Percentiles rank a stretch among this genome's conserved stretches.
Conservation (phyloP, 2,888 invertebrate species). For the Allolobophora icterica region DNA sequence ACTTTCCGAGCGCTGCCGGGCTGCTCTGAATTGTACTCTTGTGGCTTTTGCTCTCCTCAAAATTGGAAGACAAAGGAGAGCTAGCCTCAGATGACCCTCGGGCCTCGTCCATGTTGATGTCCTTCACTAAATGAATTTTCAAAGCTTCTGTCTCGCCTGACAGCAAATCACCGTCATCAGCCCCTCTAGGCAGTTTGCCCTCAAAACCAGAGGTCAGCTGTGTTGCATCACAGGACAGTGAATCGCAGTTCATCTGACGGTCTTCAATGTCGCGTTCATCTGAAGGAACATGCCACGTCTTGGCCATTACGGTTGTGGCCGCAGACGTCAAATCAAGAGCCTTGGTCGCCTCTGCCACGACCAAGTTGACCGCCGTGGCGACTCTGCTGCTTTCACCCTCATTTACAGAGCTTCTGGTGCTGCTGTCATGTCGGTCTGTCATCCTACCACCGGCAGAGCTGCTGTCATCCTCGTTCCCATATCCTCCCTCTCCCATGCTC, state of each 20-base stretch:
- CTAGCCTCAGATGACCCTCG: neutral
- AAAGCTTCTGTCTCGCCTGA: neutral
- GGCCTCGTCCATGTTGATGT: neutral
- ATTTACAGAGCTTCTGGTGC: neutral
- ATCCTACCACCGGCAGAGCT: neutral
- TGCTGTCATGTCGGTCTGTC: neutral
- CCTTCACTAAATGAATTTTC: neutral
- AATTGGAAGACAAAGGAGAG: conserved; percentile 13
- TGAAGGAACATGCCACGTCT: conserved; percentile 38
- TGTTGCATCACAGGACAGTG: neutral
- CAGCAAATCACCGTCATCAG: neutral
- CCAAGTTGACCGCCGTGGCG: neutral
- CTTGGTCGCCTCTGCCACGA: neutral
- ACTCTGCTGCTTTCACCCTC: neutral
- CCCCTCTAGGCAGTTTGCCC: neutral
- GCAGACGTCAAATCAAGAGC: conserved; percentile 22
- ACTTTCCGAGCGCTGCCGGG: neutral
- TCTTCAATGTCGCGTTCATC: neutral
- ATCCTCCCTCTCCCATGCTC: neutral
- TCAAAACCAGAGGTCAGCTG: neutral
- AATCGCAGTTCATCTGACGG: neutral
- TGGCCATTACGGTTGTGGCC: conserved; percentile 31
- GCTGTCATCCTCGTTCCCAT: conserved; percentile 2
- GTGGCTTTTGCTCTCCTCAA: conserved; percentile 8
- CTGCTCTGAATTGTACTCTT: neutral